Evolutionary conservation across 2,888 invertebrate genomes (phyloP), one percentile per base, ranked within the genome.

Genomic region (Torymus aiolomorphi): DNA sequence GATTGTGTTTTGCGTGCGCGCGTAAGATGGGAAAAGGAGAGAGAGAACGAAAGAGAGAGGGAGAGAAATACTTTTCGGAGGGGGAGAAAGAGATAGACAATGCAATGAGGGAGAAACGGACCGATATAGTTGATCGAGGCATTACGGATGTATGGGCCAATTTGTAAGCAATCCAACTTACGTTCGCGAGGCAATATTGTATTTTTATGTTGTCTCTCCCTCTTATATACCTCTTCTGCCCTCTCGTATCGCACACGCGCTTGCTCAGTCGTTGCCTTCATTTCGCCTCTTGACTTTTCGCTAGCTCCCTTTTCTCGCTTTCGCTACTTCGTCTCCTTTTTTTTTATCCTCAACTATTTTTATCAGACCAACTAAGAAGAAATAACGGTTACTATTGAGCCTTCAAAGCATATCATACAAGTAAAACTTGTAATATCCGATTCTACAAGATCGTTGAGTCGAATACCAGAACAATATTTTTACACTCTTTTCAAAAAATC

Each of bases 141-240:
- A 90, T 90, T 90, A 90, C 86, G 84, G 87, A 90, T 90, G 90
- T 90, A 90, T 90, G 85, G 90, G 83, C 89, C 90, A 90, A 90
- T 90, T 90, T 90, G 89, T 90, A 90, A 89, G 90, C 90, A 90
- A 90, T 90, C 88, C 89, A 89, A 90, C 88, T 90, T 88, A 88
- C 85, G 86, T 86, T 89, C 80, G 86, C 83, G 84, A 82, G 84
- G 86, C 86, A 87, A 89, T 90, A 90, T 89, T 88, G 87, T 88
- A 89, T 89, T 88, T 87, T 89, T 88, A 88, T 86, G 87, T 86
- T 87, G 86, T 86, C 77, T 79, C 80, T 66, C 76, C 63, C 62
- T 66, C 31, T 31, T 31, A 31, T 31, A 31, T 31, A 31, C 31
- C 31, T 31, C 31, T 31, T 31, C 31, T 31, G 31, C 31, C 31